A percentile compares a stretch with the other conserved stretches of the same genome.
Conservation (phyloP, 2,797 vertebrate genomes). For the Hippoglossus hippoglossus region DNA sequence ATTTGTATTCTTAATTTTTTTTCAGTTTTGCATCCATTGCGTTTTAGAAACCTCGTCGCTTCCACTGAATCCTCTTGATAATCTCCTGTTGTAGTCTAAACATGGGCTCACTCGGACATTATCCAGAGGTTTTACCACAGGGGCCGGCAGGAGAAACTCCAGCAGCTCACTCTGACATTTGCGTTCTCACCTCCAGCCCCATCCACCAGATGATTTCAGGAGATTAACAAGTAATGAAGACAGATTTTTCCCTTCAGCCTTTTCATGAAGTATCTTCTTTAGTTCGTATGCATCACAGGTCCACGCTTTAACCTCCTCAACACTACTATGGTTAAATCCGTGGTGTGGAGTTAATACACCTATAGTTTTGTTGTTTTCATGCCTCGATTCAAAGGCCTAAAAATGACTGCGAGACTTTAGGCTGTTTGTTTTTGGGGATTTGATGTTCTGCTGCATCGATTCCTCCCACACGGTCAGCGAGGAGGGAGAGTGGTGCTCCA, state of each 20-base stretch:
- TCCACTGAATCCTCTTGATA: no score
- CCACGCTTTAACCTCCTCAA: slow-evolving; percentile 48
- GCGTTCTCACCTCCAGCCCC: no score
- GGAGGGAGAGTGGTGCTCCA: slow-evolving; percentile 2
- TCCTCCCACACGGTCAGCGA: slow-evolving; percentile 42
- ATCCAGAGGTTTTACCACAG: no score
- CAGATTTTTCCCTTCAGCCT: neutral
- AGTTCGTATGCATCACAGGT: neutral
- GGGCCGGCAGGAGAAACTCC: no score
- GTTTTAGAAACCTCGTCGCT: no score
- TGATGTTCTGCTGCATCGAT: slow-evolving; percentile 47
- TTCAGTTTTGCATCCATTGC: no score
- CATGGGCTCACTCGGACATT: no score
- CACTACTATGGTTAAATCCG: slow-evolving; percentile 12
- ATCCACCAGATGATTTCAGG: no score
- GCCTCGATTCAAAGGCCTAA: slow-evolving; percentile 16
- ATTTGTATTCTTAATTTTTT: no score
- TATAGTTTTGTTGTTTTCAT: slow-evolving; percentile 36
- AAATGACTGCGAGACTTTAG: slow-evolving; percentile 30
- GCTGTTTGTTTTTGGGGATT: slow-evolving; percentile 40
- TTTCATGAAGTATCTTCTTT: neutral
- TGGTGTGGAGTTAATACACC: slow-evolving; percentile 22
- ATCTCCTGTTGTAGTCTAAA: no score
- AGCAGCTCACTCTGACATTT: no score
- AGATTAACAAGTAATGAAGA: no score